Evolutionary conservation across 37 sponge, comb jelly and placozoan species (phyloP).

Genomic region (Petrosia ficiformis): DNA sequence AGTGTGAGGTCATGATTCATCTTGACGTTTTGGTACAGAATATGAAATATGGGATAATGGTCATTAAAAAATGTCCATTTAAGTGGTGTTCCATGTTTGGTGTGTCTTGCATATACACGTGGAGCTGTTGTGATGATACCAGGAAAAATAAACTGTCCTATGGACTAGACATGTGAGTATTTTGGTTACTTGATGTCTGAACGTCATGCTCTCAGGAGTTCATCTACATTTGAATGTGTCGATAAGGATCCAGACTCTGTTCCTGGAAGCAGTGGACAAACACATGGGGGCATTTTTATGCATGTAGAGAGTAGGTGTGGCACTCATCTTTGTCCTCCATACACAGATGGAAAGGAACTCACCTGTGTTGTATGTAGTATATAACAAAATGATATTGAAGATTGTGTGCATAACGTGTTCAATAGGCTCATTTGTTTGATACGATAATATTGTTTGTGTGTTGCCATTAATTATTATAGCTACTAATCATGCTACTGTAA

Average conservation of each 20-base stretch:
- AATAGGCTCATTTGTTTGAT: too few relatives aligned
- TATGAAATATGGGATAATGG: constrained; percentile 8
- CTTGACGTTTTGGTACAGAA: constrained; percentile 42
- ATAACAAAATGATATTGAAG: too few relatives aligned
- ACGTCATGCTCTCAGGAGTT: constrained; percentile 48
- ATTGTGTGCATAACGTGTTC: too few relatives aligned
- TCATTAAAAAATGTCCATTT: constrained; percentile 2
- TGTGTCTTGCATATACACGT: constrained; percentile 41
- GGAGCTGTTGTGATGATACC: constrained; percentile 33
- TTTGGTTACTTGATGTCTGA: too few relatives aligned
- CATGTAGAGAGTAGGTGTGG: too few relatives aligned
- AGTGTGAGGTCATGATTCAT: too few relatives aligned
- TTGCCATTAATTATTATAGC: too few relatives aligned
- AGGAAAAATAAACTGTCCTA: constrained; percentile 26
- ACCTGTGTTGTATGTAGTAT: constrained; percentile 55
- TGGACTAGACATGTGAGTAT: too few relatives aligned
- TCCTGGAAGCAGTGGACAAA: constrained; percentile 26
- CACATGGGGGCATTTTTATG: constrained; percentile 44
- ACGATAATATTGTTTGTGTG: too few relatives aligned
- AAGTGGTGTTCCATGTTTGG: constrained; percentile 44
- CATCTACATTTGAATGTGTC: constrained; percentile 40
- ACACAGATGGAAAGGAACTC: too few relatives aligned
- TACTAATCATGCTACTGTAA: too few relatives aligned
- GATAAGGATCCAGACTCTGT: constrained; percentile 43
- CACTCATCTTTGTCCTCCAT: too few relatives aligned